phyloP scores from a whole-genome alignment of 2,888 invertebrate species.

The Drosophila sordidula region DNA sequence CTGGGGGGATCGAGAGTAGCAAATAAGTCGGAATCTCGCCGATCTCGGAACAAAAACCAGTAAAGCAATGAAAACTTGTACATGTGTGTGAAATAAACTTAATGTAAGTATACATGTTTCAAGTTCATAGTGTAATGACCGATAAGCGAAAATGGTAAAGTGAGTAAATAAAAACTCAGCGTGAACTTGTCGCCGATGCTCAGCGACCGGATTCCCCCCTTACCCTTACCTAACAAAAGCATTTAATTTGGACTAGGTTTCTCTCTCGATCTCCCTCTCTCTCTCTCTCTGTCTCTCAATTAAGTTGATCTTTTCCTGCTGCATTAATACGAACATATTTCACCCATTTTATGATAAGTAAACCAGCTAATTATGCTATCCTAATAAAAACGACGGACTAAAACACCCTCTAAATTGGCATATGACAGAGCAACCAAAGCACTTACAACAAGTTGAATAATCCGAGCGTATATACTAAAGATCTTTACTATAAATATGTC shows the following conservation, averaged over 20 bases:
- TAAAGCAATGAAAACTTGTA: background rate
- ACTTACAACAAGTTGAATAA: background rate
- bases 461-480: background rate
- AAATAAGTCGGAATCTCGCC: constrained; percentile 31
- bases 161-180: constrained; percentile 1
- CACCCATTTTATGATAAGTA: background rate
- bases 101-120: constrained; percentile 49
- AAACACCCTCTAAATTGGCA: too few species aligned
- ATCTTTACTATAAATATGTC: background rate
- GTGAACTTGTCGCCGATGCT: background rate
- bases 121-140: constrained; percentile 80
- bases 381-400: too few species aligned
- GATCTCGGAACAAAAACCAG: background rate
- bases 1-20: constrained; percentile 83
- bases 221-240: background rate
- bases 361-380: too few species aligned
- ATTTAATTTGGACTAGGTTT: too few species aligned
- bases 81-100: constrained; percentile 1
- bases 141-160: constrained; percentile 54
- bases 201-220: background rate
- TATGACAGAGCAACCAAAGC: too few species aligned
- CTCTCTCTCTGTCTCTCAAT: too few species aligned
- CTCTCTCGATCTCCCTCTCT: too few species aligned
- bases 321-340: background rate
- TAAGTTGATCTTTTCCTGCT: background rate